Evolutionary conservation across 2,797 vertebrate genomes (phyloP).

Genomic region (Sorex maritimensis): DNA sequence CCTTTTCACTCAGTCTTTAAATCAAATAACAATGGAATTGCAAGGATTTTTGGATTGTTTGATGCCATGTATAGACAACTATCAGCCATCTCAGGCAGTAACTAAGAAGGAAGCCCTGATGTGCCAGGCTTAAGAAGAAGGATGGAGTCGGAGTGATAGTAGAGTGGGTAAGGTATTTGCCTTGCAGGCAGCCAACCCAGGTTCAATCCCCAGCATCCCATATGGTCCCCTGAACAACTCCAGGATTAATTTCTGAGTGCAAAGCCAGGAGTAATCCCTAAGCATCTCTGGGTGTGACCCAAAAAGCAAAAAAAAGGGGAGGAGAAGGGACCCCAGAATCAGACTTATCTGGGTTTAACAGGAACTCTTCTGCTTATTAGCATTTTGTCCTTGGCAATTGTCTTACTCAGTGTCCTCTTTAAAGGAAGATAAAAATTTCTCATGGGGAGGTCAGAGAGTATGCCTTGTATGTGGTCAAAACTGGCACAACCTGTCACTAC

Average conservation of each 20-base stretch:
- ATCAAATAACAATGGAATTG: background rate
- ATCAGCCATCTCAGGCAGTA: background rate
- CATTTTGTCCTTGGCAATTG: conserved; percentile 19
- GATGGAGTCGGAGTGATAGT: too few relatives aligned
- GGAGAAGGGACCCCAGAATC: too few relatives aligned
- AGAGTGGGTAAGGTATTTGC: too few relatives aligned
- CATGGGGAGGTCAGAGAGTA: background rate
- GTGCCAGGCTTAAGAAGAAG: background rate
- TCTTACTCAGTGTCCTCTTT: conserved; percentile 21
- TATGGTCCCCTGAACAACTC: too few relatives aligned
- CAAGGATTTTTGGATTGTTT: background rate
- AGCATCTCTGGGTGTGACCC: too few relatives aligned
- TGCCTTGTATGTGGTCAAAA: too few relatives aligned
- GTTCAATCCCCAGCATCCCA: too few relatives aligned
- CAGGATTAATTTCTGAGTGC: too few relatives aligned
- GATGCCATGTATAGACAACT: background rate
- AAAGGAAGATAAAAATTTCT: conserved; percentile 62
- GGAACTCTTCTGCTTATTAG: background rate
- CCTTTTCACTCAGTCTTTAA: conserved; percentile 29
- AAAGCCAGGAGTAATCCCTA: too few relatives aligned
- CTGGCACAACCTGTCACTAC: too few relatives aligned
- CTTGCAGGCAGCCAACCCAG: too few relatives aligned
- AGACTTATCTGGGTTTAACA: conserved; percentile 25
- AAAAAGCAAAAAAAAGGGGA: too few relatives aligned
- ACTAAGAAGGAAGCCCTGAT: background rate